Conservation (phyloP, 2,888 invertebrate genomes). For the Malthinus flaveolus region DNA sequence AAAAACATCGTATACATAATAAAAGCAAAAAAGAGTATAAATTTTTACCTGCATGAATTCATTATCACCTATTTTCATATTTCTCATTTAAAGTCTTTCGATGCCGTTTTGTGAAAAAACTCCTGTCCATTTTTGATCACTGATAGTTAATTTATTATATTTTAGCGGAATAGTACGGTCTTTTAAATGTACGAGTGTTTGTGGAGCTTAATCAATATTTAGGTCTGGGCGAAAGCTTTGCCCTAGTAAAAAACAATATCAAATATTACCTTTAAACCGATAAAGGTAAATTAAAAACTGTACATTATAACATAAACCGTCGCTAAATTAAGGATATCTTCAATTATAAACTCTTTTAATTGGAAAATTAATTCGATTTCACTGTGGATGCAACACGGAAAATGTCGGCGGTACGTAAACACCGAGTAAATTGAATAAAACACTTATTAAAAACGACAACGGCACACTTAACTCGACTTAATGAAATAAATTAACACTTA, state of each 20-base stretch:
- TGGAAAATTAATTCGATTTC: slow-evolving; percentile 21
- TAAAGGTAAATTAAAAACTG: not conserved
- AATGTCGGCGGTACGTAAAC: slow-evolving; percentile 30
- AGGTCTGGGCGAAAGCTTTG: slow-evolving; percentile 40
- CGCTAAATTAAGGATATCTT: not conserved
- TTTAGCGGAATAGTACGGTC: slow-evolving; percentile 34
- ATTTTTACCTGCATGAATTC: slow-evolving; percentile 45
- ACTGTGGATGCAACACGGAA: slow-evolving; percentile 27
- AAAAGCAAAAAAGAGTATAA: not conserved
- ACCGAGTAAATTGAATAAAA: slow-evolving; percentile 29
- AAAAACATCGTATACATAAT: not conserved
- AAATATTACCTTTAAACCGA: not conserved
- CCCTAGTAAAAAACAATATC: slow-evolving; percentile 25
- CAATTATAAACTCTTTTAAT: slow-evolving; percentile 18
- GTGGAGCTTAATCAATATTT: slow-evolving; percentile 49
- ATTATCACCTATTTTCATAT: slow-evolving; percentile 52
- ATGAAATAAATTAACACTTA: slow-evolving; percentile 42
- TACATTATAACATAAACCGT: slow-evolving; percentile 1
- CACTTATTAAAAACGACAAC: slow-evolving; percentile 31
- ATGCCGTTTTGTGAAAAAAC: slow-evolving; percentile 42
- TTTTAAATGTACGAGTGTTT: slow-evolving; percentile 36
- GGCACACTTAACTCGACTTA: slow-evolving; percentile 40
- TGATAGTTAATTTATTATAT: slow-evolving; percentile 36
- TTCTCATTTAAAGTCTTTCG: slow-evolving; percentile 46
- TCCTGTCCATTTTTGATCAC: slow-evolving; percentile 47